Evolutionary conservation across 2,797 vertebrate genomes (phyloP), one percentile per base, ranked within the genome.

Genomic region (Streptopelia turtur): DNA sequence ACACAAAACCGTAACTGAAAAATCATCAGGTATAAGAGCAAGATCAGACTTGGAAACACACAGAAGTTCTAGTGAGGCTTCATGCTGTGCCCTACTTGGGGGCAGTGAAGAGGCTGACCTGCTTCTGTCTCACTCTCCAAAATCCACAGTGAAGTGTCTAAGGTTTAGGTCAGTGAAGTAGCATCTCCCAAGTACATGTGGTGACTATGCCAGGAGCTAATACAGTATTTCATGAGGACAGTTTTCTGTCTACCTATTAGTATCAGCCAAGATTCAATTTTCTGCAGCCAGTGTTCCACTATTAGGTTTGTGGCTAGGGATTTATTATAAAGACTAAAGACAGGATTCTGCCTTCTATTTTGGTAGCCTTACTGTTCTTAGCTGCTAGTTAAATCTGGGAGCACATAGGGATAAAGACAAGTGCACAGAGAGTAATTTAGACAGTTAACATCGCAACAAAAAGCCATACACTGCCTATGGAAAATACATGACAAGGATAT

Each of bases 331-430:
- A 77, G 61, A 83, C 69, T 35, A 95, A 92, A 96, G 83, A 94
- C 68, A 89, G 92, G 88, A 95, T 94, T 94, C 64, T 89, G 68
- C 81, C 27, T 93, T 94, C 83, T 94, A 87, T 91, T 95, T 95
- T 74, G 64, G 91, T 89, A 92, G 63, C 61, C 86, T 94, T 28
- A 9, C 75, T 63, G 49, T 84, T 37, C 88, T 92, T 85, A 95
- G 90, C 81, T 95, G 81, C 88, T 96, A 92, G 95, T 96, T 95
- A 96, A 96, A 91, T 94, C 81, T 87, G 70, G 79, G 90, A 94
- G 88, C 80, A 93, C 1, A 2, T 13, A 82, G 56, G 93, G 94
- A 92, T 89, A 97, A 88, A 0, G 11, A 66, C 30, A 68, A 89
- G 55, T 17, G 45, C 63, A 86, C 61, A 33, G 28, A 90, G 77